Percentiles rank a stretch among this genome's conserved stretches.
Conservation (phyloP, 2,888 invertebrate genomes). For the Drosophila macrothrix region DNA sequence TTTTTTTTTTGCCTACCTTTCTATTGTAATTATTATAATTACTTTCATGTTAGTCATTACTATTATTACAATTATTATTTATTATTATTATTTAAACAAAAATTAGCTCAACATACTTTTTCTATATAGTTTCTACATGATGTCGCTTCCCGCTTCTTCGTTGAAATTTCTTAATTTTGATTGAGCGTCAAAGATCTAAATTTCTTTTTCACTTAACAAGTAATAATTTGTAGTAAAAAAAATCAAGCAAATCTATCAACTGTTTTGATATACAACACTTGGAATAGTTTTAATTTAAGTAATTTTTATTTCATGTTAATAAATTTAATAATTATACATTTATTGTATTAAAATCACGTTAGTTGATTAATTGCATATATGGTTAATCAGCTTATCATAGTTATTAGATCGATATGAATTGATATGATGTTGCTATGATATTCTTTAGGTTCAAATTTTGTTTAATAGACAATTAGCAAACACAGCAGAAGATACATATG, state of each 20-base stretch:
- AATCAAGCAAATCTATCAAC: neutral
- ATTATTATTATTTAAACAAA: neutral
- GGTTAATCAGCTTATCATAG: slow-evolving; percentile 50
- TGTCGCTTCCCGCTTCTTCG: neutral
- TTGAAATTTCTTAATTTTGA: neutral
- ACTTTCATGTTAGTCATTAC: neutral
- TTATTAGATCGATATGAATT: slow-evolving; percentile 70
- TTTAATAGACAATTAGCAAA: slow-evolving; percentile 27
- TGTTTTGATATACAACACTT: neutral
- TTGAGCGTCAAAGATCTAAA: neutral
- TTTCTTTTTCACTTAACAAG: neutral
- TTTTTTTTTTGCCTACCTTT: neutral
- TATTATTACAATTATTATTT: neutral
- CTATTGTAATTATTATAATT: neutral
- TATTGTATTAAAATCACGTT: slow-evolving; percentile 63
- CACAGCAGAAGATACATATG: neutral
- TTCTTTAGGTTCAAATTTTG: slow-evolving; percentile 70
- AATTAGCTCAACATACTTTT: neutral
- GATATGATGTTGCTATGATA: slow-evolving; percentile 80
- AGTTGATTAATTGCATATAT: slow-evolving; percentile 42
- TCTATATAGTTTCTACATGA: neutral
- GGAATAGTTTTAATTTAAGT: neutral
- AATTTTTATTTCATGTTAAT: slow-evolving; percentile 10
- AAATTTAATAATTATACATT: slow-evolving; percentile 14
- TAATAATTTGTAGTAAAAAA: neutral